phyloP scores from a whole-genome alignment of 2,797 vertebrate genomes.

The Pseudomugil gertrudae region DNA sequence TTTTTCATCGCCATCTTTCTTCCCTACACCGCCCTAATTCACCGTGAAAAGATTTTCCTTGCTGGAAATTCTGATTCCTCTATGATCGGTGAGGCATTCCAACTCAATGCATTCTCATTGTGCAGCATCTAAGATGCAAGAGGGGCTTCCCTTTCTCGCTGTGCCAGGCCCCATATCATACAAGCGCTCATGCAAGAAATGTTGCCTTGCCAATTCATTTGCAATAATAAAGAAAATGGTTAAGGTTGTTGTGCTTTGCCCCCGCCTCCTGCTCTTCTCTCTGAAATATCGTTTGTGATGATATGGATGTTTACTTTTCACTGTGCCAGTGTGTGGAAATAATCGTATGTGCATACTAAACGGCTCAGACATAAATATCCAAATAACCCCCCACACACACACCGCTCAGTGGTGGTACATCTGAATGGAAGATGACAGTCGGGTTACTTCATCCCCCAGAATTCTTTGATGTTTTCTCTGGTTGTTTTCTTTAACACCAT shows the following conservation, averaged over 20 bases:
- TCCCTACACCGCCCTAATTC: conserved; percentile 91
- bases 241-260: conserved; percentile 67
- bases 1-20: conserved; percentile 91
- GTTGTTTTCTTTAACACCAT: conserved; percentile 70
- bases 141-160: conserved; percentile 84
- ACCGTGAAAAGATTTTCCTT: conserved; percentile 99
- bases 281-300: conserved; percentile 68
- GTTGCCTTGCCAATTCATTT: conserved; percentile 88
- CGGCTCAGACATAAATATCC: conserved; percentile 60
- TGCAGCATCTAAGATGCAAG: conserved; percentile 90
- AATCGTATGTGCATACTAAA: conserved; percentile 72
- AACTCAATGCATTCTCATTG: conserved; percentile 98
- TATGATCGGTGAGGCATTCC: conserved; percentile 99
- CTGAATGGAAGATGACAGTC: conserved; percentile 74
- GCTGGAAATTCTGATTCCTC: conserved; percentile 99
- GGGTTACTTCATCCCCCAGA: conserved; percentile 66
- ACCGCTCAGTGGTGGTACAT: conserved; percentile 54
- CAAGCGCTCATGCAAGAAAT: conserved; percentile 95
- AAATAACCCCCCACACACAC: conserved; percentile 51
- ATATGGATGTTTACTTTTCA: conserved; percentile 72
- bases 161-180: conserved; percentile 88
- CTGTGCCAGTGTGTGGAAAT: conserved; percentile 52
- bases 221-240: conserved; percentile 79
- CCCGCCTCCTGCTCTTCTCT: conserved; percentile 31
- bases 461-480: conserved; percentile 63